Conservation (phyloP, 2,113 vertebrate genomes). For the Ceuthmochares aereus region DNA sequence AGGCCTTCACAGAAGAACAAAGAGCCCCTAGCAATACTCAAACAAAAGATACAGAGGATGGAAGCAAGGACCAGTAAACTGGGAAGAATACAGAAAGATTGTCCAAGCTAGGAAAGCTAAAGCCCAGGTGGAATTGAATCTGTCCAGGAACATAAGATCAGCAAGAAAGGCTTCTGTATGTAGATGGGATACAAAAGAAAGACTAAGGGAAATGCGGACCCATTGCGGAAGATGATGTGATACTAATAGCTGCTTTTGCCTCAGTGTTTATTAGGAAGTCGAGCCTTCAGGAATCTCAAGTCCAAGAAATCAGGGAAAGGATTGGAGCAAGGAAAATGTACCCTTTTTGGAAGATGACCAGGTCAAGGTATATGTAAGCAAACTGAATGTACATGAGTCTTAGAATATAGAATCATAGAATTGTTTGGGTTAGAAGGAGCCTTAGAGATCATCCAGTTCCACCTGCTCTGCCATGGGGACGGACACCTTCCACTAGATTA, state of each 20-base stretch:
- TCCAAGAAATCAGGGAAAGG: neutral
- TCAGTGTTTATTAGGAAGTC: neutral
- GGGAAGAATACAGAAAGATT: neutral
- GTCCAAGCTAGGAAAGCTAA: neutral
- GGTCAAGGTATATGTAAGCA: no score
- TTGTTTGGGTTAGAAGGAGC: no score
- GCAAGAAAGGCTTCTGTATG: neutral
- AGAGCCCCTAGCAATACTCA: neutral
- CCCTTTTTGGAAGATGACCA: no score
- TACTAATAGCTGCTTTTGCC: neutral
- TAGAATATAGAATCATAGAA: no score
- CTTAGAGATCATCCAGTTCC: no score
- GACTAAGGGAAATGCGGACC: no score
- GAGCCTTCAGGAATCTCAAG: neutral
- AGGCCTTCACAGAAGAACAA: neutral
- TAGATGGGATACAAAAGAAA: neutral
- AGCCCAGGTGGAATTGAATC: neutral
- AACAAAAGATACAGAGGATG: neutral
- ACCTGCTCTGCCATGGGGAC: no score
- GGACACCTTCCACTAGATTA: no score
- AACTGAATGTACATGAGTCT: no score
- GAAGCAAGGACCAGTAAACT: neutral
- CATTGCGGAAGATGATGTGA: neutral
- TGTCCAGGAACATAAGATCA: neutral
- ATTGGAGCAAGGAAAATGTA: no score